A percentile compares a stretch with the other conserved stretches of the same genome.
These are phyloP conservation scores for Lagopus leucura DNA, from an alignment of 2,113 vertebrate genomes.

Conservation along the genomic window DNA sequence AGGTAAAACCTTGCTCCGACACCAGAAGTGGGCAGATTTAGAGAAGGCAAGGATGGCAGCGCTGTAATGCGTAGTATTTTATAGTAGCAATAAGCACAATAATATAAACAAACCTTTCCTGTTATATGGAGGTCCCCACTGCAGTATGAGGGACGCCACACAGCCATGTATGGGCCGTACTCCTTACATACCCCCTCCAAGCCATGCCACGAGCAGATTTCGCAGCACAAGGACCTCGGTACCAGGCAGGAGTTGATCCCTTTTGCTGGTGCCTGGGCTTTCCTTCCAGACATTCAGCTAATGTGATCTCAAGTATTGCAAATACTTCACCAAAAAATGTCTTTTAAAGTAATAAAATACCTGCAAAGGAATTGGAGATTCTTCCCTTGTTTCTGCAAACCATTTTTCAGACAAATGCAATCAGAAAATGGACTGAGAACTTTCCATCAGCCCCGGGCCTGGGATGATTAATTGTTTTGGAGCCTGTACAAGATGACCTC, in stretches of 20 bases:
- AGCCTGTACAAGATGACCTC: not conserved
- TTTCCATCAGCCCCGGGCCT: not conserved
- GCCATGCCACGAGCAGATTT: fast-evolving
- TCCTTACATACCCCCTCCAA: not conserved
- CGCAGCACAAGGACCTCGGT: not conserved
- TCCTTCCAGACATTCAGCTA: not conserved
- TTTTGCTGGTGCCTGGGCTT: not conserved
- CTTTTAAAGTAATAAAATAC: not conserved
- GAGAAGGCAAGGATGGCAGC: not conserved
- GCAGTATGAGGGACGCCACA: not conserved
- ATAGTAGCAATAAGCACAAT: not conserved
- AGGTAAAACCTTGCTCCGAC: not conserved
- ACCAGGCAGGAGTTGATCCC: not conserved
- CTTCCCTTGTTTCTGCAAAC: not conserved
- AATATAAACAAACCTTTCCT: not conserved
- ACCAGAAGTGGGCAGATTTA: not conserved
- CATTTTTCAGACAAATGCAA: not conserved
- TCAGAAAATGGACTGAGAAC: not conserved
- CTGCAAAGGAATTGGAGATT: not conserved
- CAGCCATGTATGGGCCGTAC: fast-evolving
- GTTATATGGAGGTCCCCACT: not conserved
- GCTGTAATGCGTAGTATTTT: not conserved
- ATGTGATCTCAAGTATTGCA: not conserved
- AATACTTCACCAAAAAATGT: constrained; percentile 12
- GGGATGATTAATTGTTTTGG: not conserved